phyloP scores from a whole-genome alignment of 2,113 vertebrate species.

The Xiphophorus couchianus region DNA sequence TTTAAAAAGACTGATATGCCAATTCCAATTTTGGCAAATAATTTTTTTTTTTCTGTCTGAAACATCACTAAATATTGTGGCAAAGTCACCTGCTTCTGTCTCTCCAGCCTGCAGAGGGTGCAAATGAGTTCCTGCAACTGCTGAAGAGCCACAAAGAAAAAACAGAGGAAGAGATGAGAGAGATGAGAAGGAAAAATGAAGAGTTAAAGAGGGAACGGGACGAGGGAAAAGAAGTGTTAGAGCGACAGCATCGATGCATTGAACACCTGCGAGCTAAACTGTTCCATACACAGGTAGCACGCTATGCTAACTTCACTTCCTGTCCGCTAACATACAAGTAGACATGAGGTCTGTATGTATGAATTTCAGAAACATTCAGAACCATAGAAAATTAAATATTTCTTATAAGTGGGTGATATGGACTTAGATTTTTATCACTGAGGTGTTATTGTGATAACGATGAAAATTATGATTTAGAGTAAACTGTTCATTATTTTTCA shows the following conservation, averaged over 20 bases:
- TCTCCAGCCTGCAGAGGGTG: slow-evolving; percentile 71
- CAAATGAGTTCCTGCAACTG: slow-evolving; percentile 77
- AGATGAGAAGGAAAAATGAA: slow-evolving; percentile 75
- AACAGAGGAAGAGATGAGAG: slow-evolving; percentile 75
- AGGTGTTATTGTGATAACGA: too few species aligned
- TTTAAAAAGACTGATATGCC: too few species aligned
- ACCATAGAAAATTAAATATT: too few species aligned
- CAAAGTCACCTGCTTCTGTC: neutral
- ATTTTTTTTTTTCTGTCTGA: too few species aligned
- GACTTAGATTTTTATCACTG: too few species aligned
- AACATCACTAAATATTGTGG: too few species aligned
- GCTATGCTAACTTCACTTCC: neutral
- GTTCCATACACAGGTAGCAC: slow-evolving; percentile 69
- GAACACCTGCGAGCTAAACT: slow-evolving; percentile 71
- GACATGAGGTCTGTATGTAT: too few species aligned
- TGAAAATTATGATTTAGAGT: too few species aligned
- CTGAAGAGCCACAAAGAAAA: slow-evolving; percentile 81
- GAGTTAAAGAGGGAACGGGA: slow-evolving; percentile 74
- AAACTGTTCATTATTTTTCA: too few species aligned
- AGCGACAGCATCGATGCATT: slow-evolving; percentile 65
- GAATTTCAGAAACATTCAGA: too few species aligned
- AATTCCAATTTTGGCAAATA: too few species aligned
- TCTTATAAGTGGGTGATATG: too few species aligned
- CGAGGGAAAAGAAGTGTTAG: slow-evolving; percentile 68
- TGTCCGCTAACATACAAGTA: neutral